Percentiles rank a stretch among this genome's conserved stretches.
Conservation (phyloP, 2,797 vertebrate species). For the Falco berigora region DNA sequence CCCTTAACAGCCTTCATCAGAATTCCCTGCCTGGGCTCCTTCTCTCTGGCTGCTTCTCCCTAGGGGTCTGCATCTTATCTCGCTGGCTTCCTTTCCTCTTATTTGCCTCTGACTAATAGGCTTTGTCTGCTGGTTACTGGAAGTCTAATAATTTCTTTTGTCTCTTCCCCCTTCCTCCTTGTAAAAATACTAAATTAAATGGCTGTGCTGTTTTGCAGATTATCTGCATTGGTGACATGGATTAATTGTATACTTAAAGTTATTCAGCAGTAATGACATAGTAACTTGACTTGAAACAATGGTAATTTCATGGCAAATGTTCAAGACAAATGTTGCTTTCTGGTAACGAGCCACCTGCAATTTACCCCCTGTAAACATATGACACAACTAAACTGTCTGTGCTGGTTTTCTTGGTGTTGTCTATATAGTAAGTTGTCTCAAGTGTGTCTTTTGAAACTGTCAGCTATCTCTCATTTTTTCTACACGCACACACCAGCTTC, state of each 20-base stretch:
- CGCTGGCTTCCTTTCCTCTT: constrained; percentile 3
- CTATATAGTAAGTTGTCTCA: background rate
- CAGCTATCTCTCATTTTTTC: background rate
- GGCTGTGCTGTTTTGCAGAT: constrained; percentile 29
- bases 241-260: constrained; percentile 51
- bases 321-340: constrained; percentile 22
- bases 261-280: constrained; percentile 55
- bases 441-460: background rate
- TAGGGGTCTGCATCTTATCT: constrained; percentile 42
- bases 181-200: constrained; percentile 15
- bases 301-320: constrained; percentile 55
- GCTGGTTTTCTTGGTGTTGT: background rate
- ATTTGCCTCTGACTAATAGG: constrained; percentile 17
- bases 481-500: background rate
- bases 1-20: background rate
- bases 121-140: constrained; percentile 42
- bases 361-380: background rate
- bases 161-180: constrained; percentile 19
- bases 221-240: background rate
- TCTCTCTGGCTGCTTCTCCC: background rate
- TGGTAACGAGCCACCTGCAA: background rate
- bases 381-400: background rate
- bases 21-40: background rate
- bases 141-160: constrained; percentile 34
- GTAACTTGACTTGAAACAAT: constrained; percentile 47